A percentile compares a stretch with the other conserved stretches of the same genome.
These are phyloP conservation scores for Crocuta crocuta DNA, from an alignment of 2,113 vertebrate genomes.

Conservation along the genomic window DNA sequence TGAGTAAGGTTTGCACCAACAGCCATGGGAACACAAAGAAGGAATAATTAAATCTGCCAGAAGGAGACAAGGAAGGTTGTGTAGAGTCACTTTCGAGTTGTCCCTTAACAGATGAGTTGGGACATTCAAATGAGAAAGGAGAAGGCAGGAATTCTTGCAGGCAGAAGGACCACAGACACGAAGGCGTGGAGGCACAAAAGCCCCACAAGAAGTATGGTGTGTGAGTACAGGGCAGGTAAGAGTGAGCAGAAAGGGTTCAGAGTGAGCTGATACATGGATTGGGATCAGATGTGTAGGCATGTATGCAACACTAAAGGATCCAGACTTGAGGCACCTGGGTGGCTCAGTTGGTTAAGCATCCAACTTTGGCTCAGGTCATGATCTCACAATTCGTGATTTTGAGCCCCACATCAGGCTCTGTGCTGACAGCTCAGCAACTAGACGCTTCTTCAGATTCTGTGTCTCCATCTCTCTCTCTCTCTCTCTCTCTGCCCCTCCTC, in stretches of 20 bases:
- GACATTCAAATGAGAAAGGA: neutral
- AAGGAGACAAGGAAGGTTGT: neutral
- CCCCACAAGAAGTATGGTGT: neutral
- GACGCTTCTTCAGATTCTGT: too few species aligned
- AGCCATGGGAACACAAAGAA: neutral
- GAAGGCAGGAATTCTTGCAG: neutral
- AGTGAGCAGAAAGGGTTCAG: neutral
- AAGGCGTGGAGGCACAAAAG: rapidly evolving
- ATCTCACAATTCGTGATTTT: too few species aligned
- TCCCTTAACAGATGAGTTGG: neutral
- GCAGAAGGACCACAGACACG: neutral
- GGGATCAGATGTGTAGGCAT: neutral
- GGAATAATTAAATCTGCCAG: conserved; percentile 11
- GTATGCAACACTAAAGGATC: neutral
- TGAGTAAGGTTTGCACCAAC: conserved; percentile 40
- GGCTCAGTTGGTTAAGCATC: too few species aligned
- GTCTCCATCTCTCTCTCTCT: too few species aligned
- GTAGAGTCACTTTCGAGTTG: neutral
- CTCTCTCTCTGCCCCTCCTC: too few species aligned
- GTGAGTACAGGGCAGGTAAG: neutral
- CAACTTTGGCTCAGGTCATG: too few species aligned
- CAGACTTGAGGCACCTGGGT: neutral
- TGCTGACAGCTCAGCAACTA: too few species aligned
- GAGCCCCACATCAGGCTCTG: too few species aligned
- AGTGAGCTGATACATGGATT: too few species aligned